Evolutionary conservation across 2,888 invertebrate genomes (phyloP).

Genomic region (Cinara cedri): DNA sequence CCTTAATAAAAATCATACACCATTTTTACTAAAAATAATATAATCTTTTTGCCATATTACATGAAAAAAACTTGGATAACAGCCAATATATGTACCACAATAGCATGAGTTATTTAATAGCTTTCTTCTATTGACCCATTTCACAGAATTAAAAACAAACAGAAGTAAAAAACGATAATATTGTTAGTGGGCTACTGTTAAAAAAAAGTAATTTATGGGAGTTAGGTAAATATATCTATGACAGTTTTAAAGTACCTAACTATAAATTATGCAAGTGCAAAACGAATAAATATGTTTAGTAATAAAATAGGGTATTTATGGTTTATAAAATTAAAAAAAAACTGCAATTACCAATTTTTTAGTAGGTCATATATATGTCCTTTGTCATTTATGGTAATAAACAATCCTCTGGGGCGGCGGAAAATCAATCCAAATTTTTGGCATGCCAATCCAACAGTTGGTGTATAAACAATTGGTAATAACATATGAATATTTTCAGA

Average conservation of each 20-base stretch:
- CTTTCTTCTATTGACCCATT: conserved; percentile 35
- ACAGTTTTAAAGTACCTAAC: background rate
- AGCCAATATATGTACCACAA: conserved; percentile 47
- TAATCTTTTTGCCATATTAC: conserved; percentile 8
- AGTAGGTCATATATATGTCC: conserved; percentile 90
- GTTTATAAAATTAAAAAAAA: conserved; percentile 1
- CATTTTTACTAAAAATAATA: conserved; percentile 41
- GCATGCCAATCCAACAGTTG: conserved; percentile 95
- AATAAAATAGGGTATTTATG: too few species aligned
- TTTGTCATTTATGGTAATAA: conserved; percentile 93
- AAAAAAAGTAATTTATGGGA: background rate
- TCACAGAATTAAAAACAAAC: conserved; percentile 17
- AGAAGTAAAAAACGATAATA: background rate
- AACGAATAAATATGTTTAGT: background rate
- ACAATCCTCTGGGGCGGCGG: conserved; percentile 91
- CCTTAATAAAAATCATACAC: background rate
- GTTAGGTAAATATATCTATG: background rate
- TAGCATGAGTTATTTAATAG: conserved; percentile 15
- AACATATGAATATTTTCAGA: conserved; percentile 91
- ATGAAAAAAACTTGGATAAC: conserved; percentile 14
- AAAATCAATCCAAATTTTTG: conserved; percentile 96
- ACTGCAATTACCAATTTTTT: conserved; percentile 81
- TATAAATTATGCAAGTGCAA: background rate
- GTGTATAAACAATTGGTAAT: conserved; percentile 98
- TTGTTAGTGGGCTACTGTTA: conserved; percentile 3